These are phyloP conservation scores for Therioaphis trifolii DNA, from an alignment of 2,888 invertebrate genomes.

Conservation along the genomic window DNA sequence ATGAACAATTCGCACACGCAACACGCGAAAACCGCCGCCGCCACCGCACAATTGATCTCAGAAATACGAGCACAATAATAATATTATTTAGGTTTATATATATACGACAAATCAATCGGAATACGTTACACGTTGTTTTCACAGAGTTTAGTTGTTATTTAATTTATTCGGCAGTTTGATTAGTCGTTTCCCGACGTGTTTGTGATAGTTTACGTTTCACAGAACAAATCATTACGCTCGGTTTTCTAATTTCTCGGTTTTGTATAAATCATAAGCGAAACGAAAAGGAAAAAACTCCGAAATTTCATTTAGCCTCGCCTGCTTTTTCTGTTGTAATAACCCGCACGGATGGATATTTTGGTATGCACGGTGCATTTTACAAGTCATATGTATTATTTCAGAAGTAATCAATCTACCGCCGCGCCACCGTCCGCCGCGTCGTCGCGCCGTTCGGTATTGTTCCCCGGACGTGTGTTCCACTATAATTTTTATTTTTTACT, in stretches of 20 bases:
- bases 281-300: neutral
- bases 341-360: neutral
- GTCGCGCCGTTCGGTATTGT: neutral
- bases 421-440: no score
- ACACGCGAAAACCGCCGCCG: neutral
- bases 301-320: neutral
- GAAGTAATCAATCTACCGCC: neutral
- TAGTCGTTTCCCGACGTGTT: neutral
- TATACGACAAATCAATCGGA: neutral
- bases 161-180: neutral
- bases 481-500: no score
- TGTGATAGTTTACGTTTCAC: neutral
- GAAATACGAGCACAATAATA: neutral
- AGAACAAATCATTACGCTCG: neutral
- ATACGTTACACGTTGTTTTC: neutral
- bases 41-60: neutral
- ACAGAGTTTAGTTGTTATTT: neutral
- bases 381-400: neutral
- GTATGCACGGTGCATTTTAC: neutral
- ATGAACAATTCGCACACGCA: neutral
- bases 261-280: neutral
- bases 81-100: neutral
- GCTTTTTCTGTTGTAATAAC: neutral
- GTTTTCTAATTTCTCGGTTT: neutral
- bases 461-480: neutral